phyloP scores from a whole-genome alignment of 2,888 invertebrate genomes.

The Euspilapteryx auroguttella region DNA sequence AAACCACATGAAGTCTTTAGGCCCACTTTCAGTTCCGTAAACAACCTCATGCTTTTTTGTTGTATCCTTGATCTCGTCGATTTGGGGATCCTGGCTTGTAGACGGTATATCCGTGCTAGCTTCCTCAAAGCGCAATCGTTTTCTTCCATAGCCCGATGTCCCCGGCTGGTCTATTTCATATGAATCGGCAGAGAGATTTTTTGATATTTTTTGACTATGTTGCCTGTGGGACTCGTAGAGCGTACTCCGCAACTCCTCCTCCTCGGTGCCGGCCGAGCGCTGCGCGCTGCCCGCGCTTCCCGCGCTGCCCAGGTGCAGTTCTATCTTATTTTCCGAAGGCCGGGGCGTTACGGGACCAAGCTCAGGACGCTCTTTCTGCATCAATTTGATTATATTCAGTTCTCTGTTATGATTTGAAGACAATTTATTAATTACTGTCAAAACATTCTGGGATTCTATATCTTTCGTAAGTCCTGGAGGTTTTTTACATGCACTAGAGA shows the following conservation, averaged over 20 bases:
- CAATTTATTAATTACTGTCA: slow-evolving; percentile 1
- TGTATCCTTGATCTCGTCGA: no score
- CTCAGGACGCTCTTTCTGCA: slow-evolving; percentile 13
- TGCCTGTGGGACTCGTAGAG: no score
- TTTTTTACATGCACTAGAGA: slow-evolving; percentile 5
- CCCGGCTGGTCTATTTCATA: slow-evolving; percentile 1
- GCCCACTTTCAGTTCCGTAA: no score
- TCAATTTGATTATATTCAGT: slow-evolving; percentile 22
- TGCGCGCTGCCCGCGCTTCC: slow-evolving; percentile 1
- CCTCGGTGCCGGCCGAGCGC: slow-evolving; percentile 4
- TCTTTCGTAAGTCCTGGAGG: slow-evolving; percentile 1
- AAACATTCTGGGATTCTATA: neutral
- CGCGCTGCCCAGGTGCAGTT: slow-evolving; percentile 6
- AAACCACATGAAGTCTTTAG: no score
- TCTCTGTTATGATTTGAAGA: slow-evolving; percentile 14
- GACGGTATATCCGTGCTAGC: slow-evolving; percentile 17
- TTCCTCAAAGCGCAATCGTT: slow-evolving; percentile 30
- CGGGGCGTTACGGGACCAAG: no score
- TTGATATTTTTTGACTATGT: no score
- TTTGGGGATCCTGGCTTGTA: no score
- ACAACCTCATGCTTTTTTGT: no score
- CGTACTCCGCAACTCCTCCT: slow-evolving; percentile 8
- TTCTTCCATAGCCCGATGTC: slow-evolving; percentile 9
- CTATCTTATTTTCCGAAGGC: no score
- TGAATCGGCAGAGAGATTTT: no score